Base-by-base conservation (phyloP, 2,113 vertebrate genomes). In the Xiphophorus hellerii region DNA sequence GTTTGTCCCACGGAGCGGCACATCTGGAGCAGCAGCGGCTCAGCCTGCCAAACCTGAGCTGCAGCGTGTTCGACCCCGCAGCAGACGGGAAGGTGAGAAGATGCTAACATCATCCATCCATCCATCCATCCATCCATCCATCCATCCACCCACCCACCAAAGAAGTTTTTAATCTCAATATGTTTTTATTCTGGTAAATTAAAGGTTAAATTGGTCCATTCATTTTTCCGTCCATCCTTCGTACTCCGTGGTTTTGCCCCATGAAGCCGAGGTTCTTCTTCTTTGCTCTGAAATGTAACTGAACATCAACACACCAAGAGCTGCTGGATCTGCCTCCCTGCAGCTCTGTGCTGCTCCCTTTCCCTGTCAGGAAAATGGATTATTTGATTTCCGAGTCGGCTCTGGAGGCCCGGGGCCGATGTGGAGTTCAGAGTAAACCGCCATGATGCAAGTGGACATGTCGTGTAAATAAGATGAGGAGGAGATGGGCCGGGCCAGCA, bases 61-160 rank as follows among this genome's bases (percentile, higher is more conserved):
- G 83, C 67, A n/a, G 78, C 67, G 13, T 88, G 74, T 88, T 92
- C 61, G 37, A 64, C 70, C 30, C 61, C 8, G 15, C 78, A 2
- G 84, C 81, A 3, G 90, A 91, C 13, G 20, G 73, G 31, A 89
- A 92, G 94, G 93, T 94, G 86, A 91, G 79, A n/a, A 2, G 51
- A 58, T n/a, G 51, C 22, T n/a, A 58, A 58, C 51, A 25, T 58
- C 25, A 58, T 29, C 51, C 39, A 42, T 42, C 39, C 39, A 42
- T 42, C 39, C 13, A 4, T 39, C 37, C 10, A 39, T 39, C 37
- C 37, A 39, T 39, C 37, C 37, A 39, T 44, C 39, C 39, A 44
- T 44, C 39, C 42, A 39, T 12, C 37, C 35, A 37, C 1, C 35
- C 10, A 37, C 0, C 35, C 35, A 28, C 28, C 28, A 28, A 28